Conservation (phyloP, 1,140 invertebrate genomes). For the Aplysia californica region DNA sequence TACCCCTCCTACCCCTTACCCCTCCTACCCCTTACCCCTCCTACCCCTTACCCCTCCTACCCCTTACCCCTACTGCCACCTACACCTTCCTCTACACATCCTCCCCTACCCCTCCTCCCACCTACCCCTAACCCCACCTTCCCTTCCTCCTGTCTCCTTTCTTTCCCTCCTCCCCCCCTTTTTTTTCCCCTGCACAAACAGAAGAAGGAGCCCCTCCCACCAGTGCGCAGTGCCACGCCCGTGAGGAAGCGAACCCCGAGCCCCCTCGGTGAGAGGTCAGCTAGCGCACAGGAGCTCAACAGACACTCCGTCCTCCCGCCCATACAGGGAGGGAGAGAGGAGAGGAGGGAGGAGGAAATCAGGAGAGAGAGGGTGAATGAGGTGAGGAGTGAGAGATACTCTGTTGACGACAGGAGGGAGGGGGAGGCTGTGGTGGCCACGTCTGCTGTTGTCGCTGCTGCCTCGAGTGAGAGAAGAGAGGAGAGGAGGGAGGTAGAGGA, state of each 20-base stretch:
- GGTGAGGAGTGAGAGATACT: background rate
- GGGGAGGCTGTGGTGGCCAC: background rate
- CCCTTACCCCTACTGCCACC: no score
- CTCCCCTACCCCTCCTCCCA: no score
- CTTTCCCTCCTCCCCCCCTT: no score
- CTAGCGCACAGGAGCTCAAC: background rate
- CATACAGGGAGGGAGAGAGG: background rate
- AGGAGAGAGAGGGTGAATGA: background rate
- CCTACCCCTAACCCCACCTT: no score
- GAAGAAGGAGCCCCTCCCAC: background rate
- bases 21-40: no score
- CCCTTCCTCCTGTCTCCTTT: no score
- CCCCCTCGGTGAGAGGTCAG: background rate
- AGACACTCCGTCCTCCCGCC: background rate
- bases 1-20: no score
- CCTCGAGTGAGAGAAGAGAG: background rate
- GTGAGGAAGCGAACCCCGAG: background rate
- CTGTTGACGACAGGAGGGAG: background rate
- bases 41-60: no score
- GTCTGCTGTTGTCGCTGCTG: background rate
- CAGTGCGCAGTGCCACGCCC: conserved; percentile 8
- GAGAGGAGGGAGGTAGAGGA: background rate
- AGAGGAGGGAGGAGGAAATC: background rate
- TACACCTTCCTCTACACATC: no score
- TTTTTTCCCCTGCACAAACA: no score